A percentile compares a stretch with the other conserved stretches of the same genome.
Conservation (phyloP, 2,113 vertebrate genomes). For the Chaetorhynchus papuensis region DNA sequence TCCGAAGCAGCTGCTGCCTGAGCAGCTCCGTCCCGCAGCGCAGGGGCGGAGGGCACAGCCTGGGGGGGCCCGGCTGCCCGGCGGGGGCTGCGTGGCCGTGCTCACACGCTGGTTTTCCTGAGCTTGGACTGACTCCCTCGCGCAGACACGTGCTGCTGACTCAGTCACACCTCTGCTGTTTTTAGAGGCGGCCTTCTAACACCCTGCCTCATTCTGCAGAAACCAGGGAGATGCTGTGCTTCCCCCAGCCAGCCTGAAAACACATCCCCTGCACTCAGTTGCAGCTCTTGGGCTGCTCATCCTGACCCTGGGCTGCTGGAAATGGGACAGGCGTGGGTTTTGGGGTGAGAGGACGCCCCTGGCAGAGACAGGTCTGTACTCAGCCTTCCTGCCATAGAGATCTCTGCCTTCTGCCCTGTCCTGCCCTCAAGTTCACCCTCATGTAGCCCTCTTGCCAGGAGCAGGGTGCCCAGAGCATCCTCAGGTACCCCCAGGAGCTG, state of each 20-base stretch:
- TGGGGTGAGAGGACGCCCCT: background rate
- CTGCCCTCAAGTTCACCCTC: background rate
- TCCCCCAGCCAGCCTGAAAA: background rate
- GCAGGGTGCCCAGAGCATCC: background rate
- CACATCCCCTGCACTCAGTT: background rate
- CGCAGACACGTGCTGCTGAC: conserved; percentile 33
- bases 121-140: background rate
- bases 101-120: background rate
- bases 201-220: conserved; percentile 30
- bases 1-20: conserved; percentile 39
- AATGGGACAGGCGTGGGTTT: background rate
- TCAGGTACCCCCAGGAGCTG: background rate
- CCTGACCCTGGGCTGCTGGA: background rate
- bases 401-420: background rate
- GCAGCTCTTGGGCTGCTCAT: background rate
- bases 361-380: background rate
- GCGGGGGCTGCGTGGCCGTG: background rate
- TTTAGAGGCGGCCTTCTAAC: conserved; percentile 23
- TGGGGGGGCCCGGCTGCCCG: background rate
- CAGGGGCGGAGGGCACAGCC: background rate
- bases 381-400: background rate
- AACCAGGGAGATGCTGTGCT: background rate
- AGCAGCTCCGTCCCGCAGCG: background rate
- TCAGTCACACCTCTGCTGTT: conserved; percentile 44
- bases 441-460: background rate